A percentile compares a stretch with the other conserved stretches of the same genome.
phyloP scores from a whole-genome alignment of 1,140 invertebrate genomes.

The Pseudomyrmex flavicornis region DNA sequence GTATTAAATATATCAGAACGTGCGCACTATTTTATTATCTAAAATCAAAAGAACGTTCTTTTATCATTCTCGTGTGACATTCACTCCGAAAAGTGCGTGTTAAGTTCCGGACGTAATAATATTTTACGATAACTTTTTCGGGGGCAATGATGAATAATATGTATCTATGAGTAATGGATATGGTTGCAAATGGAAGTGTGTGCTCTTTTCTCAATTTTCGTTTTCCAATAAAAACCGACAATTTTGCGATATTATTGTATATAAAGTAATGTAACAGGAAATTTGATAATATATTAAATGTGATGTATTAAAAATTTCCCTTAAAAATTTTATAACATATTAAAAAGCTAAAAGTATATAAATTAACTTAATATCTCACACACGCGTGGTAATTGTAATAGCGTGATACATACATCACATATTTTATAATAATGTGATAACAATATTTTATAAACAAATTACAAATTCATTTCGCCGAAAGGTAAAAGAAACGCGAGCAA shows the following conservation, averaged over 20 bases:
- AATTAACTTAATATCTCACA: constrained; percentile 31
- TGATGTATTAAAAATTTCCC: neutral
- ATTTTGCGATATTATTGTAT: constrained; percentile 16
- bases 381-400: constrained; percentile 14
- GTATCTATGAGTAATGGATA: neutral
- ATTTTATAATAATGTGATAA: neutral
- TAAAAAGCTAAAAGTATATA: constrained; percentile 4
- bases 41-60: too few species aligned
- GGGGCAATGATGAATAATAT: neutral
- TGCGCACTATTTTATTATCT: too few species aligned
- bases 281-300: constrained; percentile 25
- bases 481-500: constrained; percentile 13
- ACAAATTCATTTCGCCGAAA: neutral
- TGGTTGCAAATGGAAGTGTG: constrained; percentile 4
- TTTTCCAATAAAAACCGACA: constrained; percentile 8
- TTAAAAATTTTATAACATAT: constrained; percentile 11
- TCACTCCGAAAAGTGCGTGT: too few species aligned
- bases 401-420: constrained; percentile 39
- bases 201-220: neutral
- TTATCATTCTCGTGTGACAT: too few species aligned
- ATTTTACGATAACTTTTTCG: too few species aligned
- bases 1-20: too few species aligned
- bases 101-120: too few species aligned
- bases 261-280: constrained; percentile 20
- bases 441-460: too few species aligned